Base-by-base conservation (phyloP, 2,888 invertebrate genomes). In the Drosophila quasianomalipes region DNA sequence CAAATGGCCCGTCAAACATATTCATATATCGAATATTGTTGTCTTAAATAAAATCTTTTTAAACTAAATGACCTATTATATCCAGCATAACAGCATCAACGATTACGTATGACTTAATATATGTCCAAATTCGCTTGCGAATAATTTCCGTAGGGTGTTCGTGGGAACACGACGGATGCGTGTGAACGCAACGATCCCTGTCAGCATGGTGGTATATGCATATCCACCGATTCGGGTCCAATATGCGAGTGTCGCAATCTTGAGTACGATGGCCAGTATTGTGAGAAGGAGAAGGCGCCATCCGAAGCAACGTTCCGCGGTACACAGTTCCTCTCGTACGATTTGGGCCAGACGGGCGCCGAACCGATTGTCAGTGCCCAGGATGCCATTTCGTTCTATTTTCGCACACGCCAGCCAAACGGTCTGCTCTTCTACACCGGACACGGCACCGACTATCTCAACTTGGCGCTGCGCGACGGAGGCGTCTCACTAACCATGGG, bases 361-460 rank as follows among this genome's bases (percentile, higher is more conserved):
- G 97, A 97, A 91, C 97, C 97, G 4, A 96, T 98, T 88, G 96
- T 97, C 79, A 97, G 97, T 93, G 97, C 97, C 65, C 97, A 97
- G 92, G 99, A 99, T 93, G 96, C 97, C 76, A 96, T 99, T 82
- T 97, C 97, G 7, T 95, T 99, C 66, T 97, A 97, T 94, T 99
- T 99, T 95, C 98, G 98, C 94, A 98, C 98, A 2, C 95, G 97
- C 71, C 97, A 97, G 91, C 96, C 98, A 12, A 97, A 97, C 91
- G 98, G 98, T 79, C 95, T 99, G 53, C 95, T 99, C 57, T 98
- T 99, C 94, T 98, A 98, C 93, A 98, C 98, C 85, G 98, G 98
- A 62, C 97, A 98, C 91, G 97, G 96, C 82, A 96, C 96, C 19
- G 98, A 99, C 93, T 98, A 97, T 94, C 94, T 99, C 62, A 97